A percentile compares a stretch with the other conserved stretches of the same genome.
Evolutionary conservation across 2,888 invertebrate genomes (phyloP).

Genomic region (Ormyrus nitidulus): DNA sequence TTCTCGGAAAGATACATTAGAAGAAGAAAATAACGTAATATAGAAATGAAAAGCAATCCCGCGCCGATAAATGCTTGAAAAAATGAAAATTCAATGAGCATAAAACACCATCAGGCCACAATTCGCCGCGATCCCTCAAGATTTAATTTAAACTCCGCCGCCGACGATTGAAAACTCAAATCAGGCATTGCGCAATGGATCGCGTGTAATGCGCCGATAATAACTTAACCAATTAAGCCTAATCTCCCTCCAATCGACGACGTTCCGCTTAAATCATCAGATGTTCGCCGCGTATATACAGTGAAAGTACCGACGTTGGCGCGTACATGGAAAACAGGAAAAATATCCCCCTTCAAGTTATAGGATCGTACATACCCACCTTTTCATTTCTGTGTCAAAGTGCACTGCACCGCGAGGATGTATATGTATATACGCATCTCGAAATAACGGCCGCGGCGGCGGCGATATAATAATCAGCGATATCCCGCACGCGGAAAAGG

Average conservation of each 20-base stretch:
- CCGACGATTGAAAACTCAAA: not conserved
- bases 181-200: not conserved
- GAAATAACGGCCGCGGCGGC: no score
- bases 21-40: not conserved
- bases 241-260: not conserved
- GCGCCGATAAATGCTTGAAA: no score
- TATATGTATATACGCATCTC: no score
- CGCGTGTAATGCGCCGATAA: slow-evolving; percentile 12
- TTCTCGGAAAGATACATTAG: not conserved
- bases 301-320: not conserved
- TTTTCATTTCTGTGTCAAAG: no score
- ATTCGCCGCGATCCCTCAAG: not conserved
- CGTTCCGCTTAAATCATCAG: no score
- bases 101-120: not conserved
- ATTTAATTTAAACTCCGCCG: not conserved
- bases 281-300: not conserved
- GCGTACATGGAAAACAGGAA: no score
- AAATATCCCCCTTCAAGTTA: no score
- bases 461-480: no score
- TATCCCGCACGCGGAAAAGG: no score
- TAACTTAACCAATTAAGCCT: slow-evolving; percentile 21
- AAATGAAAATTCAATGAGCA: slow-evolving; percentile 3
- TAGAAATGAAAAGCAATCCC: not conserved
- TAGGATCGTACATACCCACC: no score
- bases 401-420: no score